These are phyloP conservation scores for Drosophila greeni DNA, from an alignment of 2,888 invertebrate species.

Conservation along the genomic window DNA sequence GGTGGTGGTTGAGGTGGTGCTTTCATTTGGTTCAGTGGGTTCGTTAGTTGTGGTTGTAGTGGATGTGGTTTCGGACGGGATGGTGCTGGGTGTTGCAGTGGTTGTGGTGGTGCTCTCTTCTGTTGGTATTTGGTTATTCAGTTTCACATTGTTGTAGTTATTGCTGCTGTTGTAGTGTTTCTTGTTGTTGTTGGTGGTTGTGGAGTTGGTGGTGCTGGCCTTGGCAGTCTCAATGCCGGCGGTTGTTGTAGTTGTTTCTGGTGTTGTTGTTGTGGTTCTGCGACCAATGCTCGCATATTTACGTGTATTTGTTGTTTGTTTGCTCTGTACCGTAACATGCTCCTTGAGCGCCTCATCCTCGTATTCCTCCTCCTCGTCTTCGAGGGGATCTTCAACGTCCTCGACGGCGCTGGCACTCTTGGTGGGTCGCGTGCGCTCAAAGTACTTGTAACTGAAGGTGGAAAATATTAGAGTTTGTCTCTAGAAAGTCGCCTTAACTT, in stretches of 20 bases:
- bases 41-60: slow-evolving; percentile 62
- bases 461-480: background rate
- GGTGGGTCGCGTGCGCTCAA: slow-evolving; percentile 75
- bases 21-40: slow-evolving; percentile 75
- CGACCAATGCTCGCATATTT: slow-evolving; percentile 77
- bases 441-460: slow-evolving; percentile 72
- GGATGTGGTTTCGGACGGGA: slow-evolving; percentile 49
- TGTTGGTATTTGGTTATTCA: slow-evolving; percentile 54
- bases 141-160: slow-evolving; percentile 56
- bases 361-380: slow-evolving; percentile 60
- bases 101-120: slow-evolving; percentile 47
- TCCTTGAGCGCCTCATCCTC: slow-evolving; percentile 62
- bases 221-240: slow-evolving; percentile 57
- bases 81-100: slow-evolving; percentile 41
- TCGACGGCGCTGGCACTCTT: slow-evolving; percentile 51
- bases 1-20: slow-evolving; percentile 58
- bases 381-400: slow-evolving; percentile 35
- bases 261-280: slow-evolving; percentile 68
- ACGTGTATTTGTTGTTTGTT: slow-evolving; percentile 74
- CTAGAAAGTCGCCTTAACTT: too few species aligned
- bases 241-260: slow-evolving; percentile 49
- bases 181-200: slow-evolving; percentile 50
- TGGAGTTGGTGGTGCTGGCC: slow-evolving; percentile 49
- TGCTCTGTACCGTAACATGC: slow-evolving; percentile 77
- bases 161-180: slow-evolving; percentile 56